Percentiles rank a stretch among this genome's conserved stretches.
Conservation (phyloP, 37 sponge, comb jelly and placozoan species). For the Ephydatia muelleri region DNA sequence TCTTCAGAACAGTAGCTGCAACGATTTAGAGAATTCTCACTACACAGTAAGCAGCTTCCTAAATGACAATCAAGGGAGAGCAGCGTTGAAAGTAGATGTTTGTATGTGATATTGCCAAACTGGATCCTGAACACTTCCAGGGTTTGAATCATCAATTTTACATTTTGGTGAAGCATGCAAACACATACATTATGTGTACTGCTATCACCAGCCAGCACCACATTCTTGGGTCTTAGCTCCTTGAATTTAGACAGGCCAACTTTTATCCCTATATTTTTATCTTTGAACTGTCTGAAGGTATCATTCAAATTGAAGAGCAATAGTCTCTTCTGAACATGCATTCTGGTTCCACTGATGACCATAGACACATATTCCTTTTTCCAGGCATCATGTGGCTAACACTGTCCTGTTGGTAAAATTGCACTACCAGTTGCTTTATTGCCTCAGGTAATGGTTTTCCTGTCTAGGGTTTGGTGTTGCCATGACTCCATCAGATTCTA, state of each 20-base stretch:
- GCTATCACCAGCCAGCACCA: conserved; percentile 54
- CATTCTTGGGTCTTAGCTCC: conserved; percentile 43
- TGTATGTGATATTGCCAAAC: too few relatives aligned
- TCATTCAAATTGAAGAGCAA: conserved; percentile 48
- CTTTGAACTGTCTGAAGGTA: conserved; percentile 34
- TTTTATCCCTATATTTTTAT: conserved; percentile 21
- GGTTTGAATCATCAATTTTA: conserved; percentile 14
- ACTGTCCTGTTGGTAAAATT: conserved; percentile 33
- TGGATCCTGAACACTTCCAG: too few relatives aligned
- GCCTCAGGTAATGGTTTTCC: background rate
- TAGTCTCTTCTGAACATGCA: conserved; percentile 39
- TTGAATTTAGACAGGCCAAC: conserved; percentile 62
- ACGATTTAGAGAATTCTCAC: too few relatives aligned
- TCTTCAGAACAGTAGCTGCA: too few relatives aligned
- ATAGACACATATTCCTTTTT: conserved; percentile 46
- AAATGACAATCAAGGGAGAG: too few relatives aligned
- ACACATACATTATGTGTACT: conserved; percentile 66
- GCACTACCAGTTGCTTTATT: conserved; percentile 11
- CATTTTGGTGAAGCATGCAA: conserved; percentile 60
- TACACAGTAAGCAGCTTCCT: too few relatives aligned
- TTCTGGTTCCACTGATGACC: background rate
- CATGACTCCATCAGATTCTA: conserved; percentile 23
- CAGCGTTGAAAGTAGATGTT: too few relatives aligned
- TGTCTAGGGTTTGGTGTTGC: conserved; percentile 35
- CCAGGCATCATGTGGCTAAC: conserved; percentile 58